Evolutionary conservation across 1,140 invertebrate genomes (phyloP).

Genomic region (Grapholita molesta): DNA sequence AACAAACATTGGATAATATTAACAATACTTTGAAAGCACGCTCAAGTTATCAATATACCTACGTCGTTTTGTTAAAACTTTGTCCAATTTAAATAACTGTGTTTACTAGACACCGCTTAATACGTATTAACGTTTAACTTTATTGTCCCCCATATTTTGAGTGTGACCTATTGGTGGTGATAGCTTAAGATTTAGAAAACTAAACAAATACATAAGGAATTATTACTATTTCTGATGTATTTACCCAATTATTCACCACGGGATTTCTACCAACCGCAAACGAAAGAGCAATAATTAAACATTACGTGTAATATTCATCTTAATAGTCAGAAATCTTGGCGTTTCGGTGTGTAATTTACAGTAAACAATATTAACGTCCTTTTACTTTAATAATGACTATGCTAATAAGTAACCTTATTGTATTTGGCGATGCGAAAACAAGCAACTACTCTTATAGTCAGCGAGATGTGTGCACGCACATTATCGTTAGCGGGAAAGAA

Average conservation of each 20-base stretch:
- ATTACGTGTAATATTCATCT: background rate
- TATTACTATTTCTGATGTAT: too few species aligned
- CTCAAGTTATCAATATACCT: background rate
- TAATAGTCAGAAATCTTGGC: background rate
- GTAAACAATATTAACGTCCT: background rate
- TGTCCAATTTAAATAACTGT: background rate
- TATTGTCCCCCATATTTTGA: too few species aligned
- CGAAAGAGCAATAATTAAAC: background rate
- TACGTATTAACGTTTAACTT: too few species aligned
- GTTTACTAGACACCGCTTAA: too few species aligned
- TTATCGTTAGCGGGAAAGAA: background rate
- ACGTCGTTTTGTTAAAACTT: background rate
- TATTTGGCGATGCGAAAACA: background rate
- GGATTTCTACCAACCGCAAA: too few species aligned
- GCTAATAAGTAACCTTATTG: background rate
- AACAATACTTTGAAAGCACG: background rate
- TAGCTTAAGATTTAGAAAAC: too few species aligned
- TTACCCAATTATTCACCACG: too few species aligned
- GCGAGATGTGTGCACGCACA: background rate
- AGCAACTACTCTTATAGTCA: background rate
- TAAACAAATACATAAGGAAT: too few species aligned
- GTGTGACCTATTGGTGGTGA: too few species aligned
- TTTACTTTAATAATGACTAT: background rate
- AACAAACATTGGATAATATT: constrained; percentile 8
- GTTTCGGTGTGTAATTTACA: background rate